Percentiles rank a stretch among this genome's conserved stretches.
Evolutionary conservation across 2,888 invertebrate species (phyloP).

Genomic region (Gryllus longicercus): DNA sequence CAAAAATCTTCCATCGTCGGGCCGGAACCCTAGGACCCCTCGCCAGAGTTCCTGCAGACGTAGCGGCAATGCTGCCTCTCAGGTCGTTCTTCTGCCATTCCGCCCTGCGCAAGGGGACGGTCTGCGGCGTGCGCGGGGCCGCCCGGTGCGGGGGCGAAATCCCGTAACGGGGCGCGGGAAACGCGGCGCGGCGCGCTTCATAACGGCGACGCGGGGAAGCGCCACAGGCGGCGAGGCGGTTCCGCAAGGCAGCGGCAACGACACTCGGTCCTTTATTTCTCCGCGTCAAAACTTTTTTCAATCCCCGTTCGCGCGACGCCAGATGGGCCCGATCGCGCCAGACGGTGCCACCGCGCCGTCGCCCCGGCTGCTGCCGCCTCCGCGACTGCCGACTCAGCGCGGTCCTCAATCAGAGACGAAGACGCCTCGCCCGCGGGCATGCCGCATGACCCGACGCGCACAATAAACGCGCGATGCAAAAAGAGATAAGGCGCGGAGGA

Average conservation of each 20-base stretch:
- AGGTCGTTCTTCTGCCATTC: neutral
- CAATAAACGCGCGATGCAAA: neutral
- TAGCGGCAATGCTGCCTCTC: too few species aligned
- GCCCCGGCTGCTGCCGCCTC: neutral
- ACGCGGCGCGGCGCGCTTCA: neutral
- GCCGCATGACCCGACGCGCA: too few species aligned
- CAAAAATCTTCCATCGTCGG: too few species aligned
- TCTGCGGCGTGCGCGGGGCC: neutral
- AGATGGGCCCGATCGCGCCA: neutral
- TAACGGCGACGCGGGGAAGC: neutral
- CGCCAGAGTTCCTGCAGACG: too few species aligned
- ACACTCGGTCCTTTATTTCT: neutral
- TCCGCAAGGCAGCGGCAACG: neutral
- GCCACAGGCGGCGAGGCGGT: neutral
- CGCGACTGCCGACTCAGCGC: neutral
- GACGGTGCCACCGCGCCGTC: neutral
- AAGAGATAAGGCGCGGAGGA: neutral
- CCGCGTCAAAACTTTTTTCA: neutral
- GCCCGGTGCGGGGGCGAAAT: neutral
- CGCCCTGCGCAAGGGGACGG: neutral
- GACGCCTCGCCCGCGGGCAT: neutral
- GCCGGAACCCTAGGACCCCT: too few species aligned
- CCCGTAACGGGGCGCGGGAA: neutral
- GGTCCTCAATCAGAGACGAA: neutral
- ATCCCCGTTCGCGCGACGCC: neutral